Evolutionary conservation across 2,888 invertebrate species (phyloP).

Genomic region (Eumerus sabulonum): DNA sequence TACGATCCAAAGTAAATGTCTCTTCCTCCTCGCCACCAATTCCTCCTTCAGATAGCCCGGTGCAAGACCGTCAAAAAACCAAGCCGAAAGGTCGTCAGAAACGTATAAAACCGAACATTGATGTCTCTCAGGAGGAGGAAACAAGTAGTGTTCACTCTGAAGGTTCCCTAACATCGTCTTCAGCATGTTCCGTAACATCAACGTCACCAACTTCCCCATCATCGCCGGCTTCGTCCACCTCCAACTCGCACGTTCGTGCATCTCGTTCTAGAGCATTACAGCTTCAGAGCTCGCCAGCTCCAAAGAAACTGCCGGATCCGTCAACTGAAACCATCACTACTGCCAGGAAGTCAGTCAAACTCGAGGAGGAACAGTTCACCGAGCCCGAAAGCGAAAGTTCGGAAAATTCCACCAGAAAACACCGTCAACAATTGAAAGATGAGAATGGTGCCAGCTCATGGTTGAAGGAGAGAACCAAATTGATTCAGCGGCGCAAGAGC

Average conservation of each 20-base stretch:
- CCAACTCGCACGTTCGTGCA: conserved; percentile 19
- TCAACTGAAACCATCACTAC: neutral
- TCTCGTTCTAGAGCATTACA: conserved; percentile 37
- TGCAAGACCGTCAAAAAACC: neutral
- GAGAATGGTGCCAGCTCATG: neutral
- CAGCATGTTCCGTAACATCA: conserved; percentile 13
- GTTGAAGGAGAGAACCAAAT: conserved; percentile 25
- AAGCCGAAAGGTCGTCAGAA: conserved; percentile 7
- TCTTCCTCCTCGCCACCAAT: conserved; percentile 1
- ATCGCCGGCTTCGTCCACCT: conserved; percentile 1
- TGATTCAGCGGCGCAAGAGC: conserved; percentile 25
- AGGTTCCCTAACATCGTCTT: conserved; percentile 36
- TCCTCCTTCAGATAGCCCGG: conserved; percentile 39
- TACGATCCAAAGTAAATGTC: too few relatives aligned
- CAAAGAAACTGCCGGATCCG: conserved; percentile 1
- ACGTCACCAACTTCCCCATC: conserved; percentile 17
- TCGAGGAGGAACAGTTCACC: conserved; percentile 7
- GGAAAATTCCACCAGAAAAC: conserved; percentile 6
- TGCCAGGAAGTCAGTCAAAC: neutral
- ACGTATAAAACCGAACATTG: neutral
- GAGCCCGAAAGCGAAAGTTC: conserved; percentile 43
- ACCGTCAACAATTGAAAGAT: neutral
- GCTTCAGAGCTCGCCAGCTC: too few relatives aligned
- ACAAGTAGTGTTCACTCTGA: conserved; percentile 51
- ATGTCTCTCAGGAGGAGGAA: conserved; percentile 28